These are phyloP conservation scores for Blastobasis lacticolella DNA, from an alignment of 2,888 invertebrate species.

Conservation along the genomic window DNA sequence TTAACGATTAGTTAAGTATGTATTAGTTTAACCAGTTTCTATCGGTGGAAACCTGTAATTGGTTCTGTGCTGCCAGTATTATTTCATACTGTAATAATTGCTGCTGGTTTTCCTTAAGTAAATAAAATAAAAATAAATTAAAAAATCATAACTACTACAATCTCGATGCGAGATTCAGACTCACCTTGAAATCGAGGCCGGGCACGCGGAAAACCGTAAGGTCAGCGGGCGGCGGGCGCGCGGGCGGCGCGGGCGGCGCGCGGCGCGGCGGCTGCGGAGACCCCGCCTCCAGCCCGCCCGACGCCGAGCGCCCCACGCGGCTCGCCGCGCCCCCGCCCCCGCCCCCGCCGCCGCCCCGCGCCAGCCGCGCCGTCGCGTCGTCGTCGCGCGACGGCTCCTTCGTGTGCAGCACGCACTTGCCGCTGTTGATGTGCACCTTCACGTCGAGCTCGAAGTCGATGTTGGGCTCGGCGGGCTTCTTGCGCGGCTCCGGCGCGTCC, in stretches of 20 bases:
- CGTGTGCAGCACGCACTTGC: conserved; percentile 96
- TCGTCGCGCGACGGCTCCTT: conserved; percentile 84
- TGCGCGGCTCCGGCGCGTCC: neutral
- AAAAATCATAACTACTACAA: too few relatives aligned
- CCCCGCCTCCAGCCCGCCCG: conserved; percentile 30
- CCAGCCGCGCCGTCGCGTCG: conserved; percentile 76
- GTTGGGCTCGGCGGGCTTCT: conserved; percentile 82
- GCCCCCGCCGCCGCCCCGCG: conserved; percentile 54
- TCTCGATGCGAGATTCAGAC: neutral
- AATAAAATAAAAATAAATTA: too few relatives aligned
- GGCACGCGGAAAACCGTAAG: conserved; percentile 93
- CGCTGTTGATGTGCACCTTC: conserved; percentile 96
- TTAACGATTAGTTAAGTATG: too few relatives aligned
- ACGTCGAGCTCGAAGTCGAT: conserved; percentile 97
- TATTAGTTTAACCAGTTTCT: too few relatives aligned
- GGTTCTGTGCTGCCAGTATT: too few relatives aligned
- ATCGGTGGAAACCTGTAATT: too few relatives aligned
- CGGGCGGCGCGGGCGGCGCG: conserved; percentile 34
- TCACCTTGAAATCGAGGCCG: conserved; percentile 89
- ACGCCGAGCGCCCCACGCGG: conserved; percentile 29
- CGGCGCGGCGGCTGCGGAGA: conserved; percentile 31
- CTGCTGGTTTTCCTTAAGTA: too few relatives aligned
- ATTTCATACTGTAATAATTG: too few relatives aligned
- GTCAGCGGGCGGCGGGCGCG: conserved; percentile 76
- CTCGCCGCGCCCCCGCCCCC: conserved; percentile 28